Evolutionary conservation across 2,797 vertebrate genomes (phyloP).

Genomic region (Eupleurogrammus muticus): DNA sequence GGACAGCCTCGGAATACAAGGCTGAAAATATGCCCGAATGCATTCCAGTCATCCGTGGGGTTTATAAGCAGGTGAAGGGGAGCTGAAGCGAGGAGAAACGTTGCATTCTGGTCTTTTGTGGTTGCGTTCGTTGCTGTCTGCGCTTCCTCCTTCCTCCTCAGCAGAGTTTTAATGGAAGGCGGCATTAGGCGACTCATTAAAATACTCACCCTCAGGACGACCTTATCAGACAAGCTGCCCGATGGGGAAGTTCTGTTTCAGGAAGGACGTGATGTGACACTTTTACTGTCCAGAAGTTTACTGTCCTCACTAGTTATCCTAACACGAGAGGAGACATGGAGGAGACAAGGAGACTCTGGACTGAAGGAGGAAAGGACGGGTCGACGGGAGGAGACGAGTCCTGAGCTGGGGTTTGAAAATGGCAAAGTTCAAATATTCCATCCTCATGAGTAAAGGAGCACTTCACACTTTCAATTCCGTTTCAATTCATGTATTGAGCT

Average conservation of each 20-base stretch:
- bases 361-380: slow-evolving; percentile 16
- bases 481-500: too few species aligned
- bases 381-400: neutral
- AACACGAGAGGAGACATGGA: neutral
- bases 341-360: neutral
- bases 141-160: neutral
- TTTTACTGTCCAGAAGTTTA: slow-evolving; percentile 33
- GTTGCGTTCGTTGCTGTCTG: neutral
- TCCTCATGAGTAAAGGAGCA: neutral
- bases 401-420: neutral
- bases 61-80: neutral
- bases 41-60: neutral
- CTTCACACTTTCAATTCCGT: too few species aligned
- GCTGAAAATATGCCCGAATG: neutral
- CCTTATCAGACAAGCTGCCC: slow-evolving; percentile 30
- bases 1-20: slow-evolving; percentile 1
- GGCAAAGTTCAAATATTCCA: neutral
- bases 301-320: slow-evolving; percentile 5
- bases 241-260: slow-evolving; percentile 27
- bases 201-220: slow-evolving; percentile 31
- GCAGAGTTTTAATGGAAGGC: slow-evolving; percentile 14
- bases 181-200: slow-evolving; percentile 19
- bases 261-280: slow-evolving; percentile 20
- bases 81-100: neutral
- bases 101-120: too few species aligned